A percentile compares a stretch with the other conserved stretches of the same genome.
phyloP scores from a whole-genome alignment of 1,140 invertebrate species.

The Platyura marginata region DNA sequence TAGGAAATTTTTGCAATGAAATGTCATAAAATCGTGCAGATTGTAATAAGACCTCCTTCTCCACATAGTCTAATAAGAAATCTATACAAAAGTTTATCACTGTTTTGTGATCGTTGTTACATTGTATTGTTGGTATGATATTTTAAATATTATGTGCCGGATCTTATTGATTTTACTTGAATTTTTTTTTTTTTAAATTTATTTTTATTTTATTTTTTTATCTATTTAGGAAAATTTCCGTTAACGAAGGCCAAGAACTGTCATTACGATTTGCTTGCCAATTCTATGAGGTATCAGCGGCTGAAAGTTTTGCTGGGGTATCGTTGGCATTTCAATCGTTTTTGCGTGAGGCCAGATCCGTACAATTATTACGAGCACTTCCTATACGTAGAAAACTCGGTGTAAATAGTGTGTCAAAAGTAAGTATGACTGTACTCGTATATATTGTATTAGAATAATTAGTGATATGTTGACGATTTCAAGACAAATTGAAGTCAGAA shows the following conservation, averaged over 20 bases:
- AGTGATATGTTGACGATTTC: too few relatives aligned
- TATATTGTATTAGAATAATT: too few relatives aligned
- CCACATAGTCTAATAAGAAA: too few relatives aligned
- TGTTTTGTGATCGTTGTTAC: too few relatives aligned
- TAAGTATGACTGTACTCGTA: conserved; percentile 14
- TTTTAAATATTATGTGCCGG: too few relatives aligned
- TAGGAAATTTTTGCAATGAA: too few relatives aligned
- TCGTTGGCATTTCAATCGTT: conserved; percentile 62
- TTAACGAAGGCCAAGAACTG: conserved; percentile 62
- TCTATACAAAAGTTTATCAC: too few relatives aligned
- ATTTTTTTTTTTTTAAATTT: conserved; percentile 11
- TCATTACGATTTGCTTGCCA: conserved; percentile 61
- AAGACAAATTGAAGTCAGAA: too few relatives aligned
- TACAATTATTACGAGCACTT: conserved; percentile 47
- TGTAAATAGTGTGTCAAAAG: conserved; percentile 60
- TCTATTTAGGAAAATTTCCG: conserved; percentile 51
- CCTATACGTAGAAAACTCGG: conserved; percentile 52
- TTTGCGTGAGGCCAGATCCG: conserved; percentile 48
- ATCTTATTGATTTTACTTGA: too few relatives aligned
- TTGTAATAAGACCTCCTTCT: too few relatives aligned
- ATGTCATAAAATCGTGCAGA: too few relatives aligned
- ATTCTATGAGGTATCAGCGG: conserved; percentile 72
- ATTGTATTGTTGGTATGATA: too few relatives aligned
- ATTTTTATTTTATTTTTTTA: conserved; percentile 1
- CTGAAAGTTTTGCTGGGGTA: conserved; percentile 59